Conservation (phyloP, 2,113 vertebrate genomes). For the Syrrhaptes paradoxus region DNA sequence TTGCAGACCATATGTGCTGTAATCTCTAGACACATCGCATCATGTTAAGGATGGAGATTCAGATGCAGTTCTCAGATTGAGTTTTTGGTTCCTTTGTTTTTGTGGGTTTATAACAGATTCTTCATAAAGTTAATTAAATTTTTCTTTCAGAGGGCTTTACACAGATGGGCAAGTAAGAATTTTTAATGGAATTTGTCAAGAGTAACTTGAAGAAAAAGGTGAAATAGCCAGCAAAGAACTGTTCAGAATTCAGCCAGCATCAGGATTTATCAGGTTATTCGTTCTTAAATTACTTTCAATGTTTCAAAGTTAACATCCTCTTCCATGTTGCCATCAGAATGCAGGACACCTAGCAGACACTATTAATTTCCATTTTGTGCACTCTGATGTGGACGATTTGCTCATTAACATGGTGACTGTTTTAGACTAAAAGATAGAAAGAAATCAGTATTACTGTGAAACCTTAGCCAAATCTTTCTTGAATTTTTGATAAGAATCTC, state of each 20-base stretch:
- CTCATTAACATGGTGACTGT: not conserved
- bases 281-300: not conserved
- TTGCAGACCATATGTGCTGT: slow-evolving; percentile 27
- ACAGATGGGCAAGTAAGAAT: not conserved
- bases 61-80: not conserved
- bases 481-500: not conserved
- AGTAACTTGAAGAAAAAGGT: not conserved
- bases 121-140: not conserved
- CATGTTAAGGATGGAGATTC: not conserved
- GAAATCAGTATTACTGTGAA: not conserved
- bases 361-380: not conserved
- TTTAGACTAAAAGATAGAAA: not conserved
- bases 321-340: not conserved
- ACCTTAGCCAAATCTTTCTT: not conserved
- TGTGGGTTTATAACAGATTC: not conserved
- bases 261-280: not conserved
- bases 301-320: not conserved
- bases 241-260: not conserved
- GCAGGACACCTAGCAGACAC: not conserved
- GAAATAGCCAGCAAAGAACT: not conserved
- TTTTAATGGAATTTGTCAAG: not conserved
- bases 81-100: not conserved
- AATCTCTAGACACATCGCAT: not conserved
- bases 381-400: not conserved
- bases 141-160: not conserved